Conservation (phyloP, 2,888 invertebrate species). For the Andrena minutula region DNA sequence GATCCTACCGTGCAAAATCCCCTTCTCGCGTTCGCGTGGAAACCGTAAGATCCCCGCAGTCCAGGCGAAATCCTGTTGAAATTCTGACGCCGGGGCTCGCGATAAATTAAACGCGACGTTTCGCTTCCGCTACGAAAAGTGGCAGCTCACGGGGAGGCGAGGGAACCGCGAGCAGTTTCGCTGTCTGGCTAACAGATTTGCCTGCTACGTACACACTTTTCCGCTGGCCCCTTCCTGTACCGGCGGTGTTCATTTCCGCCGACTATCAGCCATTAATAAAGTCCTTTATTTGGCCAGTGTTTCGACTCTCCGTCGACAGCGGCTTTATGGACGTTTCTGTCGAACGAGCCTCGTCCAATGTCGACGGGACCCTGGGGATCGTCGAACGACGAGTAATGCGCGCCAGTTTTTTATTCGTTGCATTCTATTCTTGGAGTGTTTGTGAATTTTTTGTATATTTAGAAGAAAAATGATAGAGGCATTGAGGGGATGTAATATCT, state of each 20-base stretch:
- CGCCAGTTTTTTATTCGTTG: background rate
- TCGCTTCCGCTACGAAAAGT: slow-evolving; percentile 27
- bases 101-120: slow-evolving; percentile 50
- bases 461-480: no score
- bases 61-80: slow-evolving; percentile 31
- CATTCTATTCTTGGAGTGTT: background rate
- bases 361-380: background rate
- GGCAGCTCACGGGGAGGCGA: slow-evolving; percentile 3
- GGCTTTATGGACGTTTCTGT: slow-evolving; percentile 5
- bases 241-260: background rate
- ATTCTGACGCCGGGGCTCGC: slow-evolving; percentile 27
- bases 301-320: slow-evolving; percentile 6
- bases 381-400: background rate
- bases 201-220: slow-evolving; percentile 7
- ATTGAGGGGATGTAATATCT: no score
- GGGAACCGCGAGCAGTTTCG: slow-evolving; percentile 12
- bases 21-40: background rate
- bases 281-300: slow-evolving; percentile 11
- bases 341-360: background rate
- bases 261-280: slow-evolving; percentile 12
- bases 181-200: slow-evolving; percentile 28
- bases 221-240: background rate
- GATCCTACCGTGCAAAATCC: slow-evolving; percentile 30
- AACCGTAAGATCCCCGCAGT: slow-evolving; percentile 34
- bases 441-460: background rate